A percentile compares a stretch with the other conserved stretches of the same genome.
These are phyloP conservation scores for Epizoanthus rinbou DNA, from an alignment of 92 coral and sea anemone species.

Conservation along the genomic window DNA sequence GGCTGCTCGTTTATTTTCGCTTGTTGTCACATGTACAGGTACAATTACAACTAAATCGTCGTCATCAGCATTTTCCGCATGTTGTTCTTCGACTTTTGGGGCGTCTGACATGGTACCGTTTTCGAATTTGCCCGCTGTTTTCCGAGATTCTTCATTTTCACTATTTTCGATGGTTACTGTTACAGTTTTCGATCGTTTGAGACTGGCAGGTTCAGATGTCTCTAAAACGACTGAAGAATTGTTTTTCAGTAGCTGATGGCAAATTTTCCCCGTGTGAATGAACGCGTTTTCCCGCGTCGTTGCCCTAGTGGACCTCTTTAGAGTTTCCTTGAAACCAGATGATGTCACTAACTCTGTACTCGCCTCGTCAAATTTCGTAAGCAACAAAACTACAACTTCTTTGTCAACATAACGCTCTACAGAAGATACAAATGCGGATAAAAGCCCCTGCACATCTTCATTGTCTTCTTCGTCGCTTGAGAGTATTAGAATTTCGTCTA, in stretches of 20 bases:
- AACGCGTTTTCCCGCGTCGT: constrained; percentile 65
- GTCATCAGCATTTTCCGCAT: constrained; percentile 14
- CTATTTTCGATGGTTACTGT: neutral
- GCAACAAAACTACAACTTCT: constrained; percentile 64
- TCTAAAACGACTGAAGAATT: neutral
- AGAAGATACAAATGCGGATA: constrained; percentile 58
- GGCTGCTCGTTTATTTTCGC: neutral
- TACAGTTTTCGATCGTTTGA: neutral
- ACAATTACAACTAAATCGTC: constrained; percentile 41
- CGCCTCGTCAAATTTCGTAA: constrained; percentile 72
- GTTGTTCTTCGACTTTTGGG: constrained; percentile 6
- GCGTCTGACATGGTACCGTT: constrained; percentile 19
- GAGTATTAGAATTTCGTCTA: constrained; percentile 51
- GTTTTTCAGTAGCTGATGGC: constrained; percentile 39
- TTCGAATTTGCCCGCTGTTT: constrained; percentile 66
- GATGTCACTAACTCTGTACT: constrained; percentile 72
- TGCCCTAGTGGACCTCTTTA: constrained; percentile 63
- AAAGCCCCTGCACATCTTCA: constrained; percentile 64
- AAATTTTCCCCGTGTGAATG: constrained; percentile 62
- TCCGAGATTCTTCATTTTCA: constrained; percentile 20
- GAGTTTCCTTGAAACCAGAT: constrained; percentile 56
- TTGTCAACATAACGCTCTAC: constrained; percentile 70
- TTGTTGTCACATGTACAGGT: constrained; percentile 13
- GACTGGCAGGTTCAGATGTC: neutral
- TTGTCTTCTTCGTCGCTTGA: constrained; percentile 92